Base-by-base conservation (phyloP, 2,797 vertebrate species). In the Ceryle rudis region DNA sequence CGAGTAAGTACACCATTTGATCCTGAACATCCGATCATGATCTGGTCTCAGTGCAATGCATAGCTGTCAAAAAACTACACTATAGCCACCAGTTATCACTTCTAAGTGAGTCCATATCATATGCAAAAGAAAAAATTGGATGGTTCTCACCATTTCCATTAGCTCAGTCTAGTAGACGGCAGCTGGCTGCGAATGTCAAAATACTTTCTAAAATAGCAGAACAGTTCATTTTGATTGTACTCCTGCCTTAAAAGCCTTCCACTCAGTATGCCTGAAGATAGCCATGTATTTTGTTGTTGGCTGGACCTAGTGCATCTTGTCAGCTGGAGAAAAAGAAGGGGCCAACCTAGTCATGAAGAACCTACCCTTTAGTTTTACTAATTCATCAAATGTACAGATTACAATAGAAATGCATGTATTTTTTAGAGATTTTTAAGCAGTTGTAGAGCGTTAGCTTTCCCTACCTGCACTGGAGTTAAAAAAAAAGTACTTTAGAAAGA, bases 1-100 rank as follows among this genome's bases (percentile, higher is more conserved):
- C 2, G 81, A 97, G 99, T 99, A 94, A 99, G 99, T 98, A 26
- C 28, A 6, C 1, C 3, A 2, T 64, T 47, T n/a, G 33, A 35
- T 39, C 71, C 41, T 54, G 64, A 7, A 16, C 26, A 16, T 13
- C 42, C 3, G 1, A 12, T 41, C 28, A 1, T 13, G 6, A 39
- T 12, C 29, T 74, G 41, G 21, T 66, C 54, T 39, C 61, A n/a
- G 14, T 12, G 10, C 51, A 14, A 2, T 6, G 19, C n/a, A n/a
- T 7, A 31, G 10, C 47, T 89, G 33, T 57, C 83, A 77, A 58
- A 66, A 41, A 86, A 37, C 1, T 37, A 20, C 39, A 6, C 46
- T 84, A 14, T 0, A 44, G 52, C 52, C 57, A 84, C 47, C 26
- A 44, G 13, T 57, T 74, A 46, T 10, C 19, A 2, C 51, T 84